Evolutionary conservation across 2,888 invertebrate genomes (phyloP), one percentile per base, ranked within the genome.

Genomic region (Ophraella communa): DNA sequence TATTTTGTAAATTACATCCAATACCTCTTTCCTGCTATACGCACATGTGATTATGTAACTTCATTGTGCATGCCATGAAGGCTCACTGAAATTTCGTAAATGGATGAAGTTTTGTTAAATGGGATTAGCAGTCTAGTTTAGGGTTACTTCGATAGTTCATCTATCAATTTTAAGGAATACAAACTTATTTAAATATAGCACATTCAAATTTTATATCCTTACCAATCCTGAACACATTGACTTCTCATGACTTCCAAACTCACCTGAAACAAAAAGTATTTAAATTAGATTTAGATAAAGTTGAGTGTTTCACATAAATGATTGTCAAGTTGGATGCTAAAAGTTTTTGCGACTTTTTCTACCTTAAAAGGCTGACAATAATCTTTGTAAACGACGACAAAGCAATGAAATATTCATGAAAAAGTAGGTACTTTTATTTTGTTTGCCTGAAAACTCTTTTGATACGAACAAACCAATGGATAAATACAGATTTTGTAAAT

Each of bases 211-310:
- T n/a, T 3, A 60, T 27, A 52, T 47, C 52, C 59, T 60, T 60
- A 60, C 59, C 59, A 52, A n/a, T 27, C 11, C 51, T 27, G 20
- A 11, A 49, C 23, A 17, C 24, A n/a, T n/a, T 20, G 30, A 52
- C 27, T 52, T 27, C 27, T 18, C 42, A 52, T 52, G 52, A 52
- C 59, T 60, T 52, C 44, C 21, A 17, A 52, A 60, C 59, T 60
- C 42, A 60, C 59, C 59, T 60, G 59, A 23, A 60, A 60, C 42
- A 60, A 17, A 60, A 58, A 58, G 47, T 47, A 59, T 60, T 44
- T 27, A 60, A 60, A 60, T 60, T 20, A 60, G 59, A 42, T 60
- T 47, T 44, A 30, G 30, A 44, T 30, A 60, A 35, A 51, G 30
- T 58, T 47, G 49, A 58, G 35, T 58, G 49, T 23, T 21, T 47